Conservation (phyloP, 2,113 vertebrate species). For the Leptosomus discolor region DNA sequence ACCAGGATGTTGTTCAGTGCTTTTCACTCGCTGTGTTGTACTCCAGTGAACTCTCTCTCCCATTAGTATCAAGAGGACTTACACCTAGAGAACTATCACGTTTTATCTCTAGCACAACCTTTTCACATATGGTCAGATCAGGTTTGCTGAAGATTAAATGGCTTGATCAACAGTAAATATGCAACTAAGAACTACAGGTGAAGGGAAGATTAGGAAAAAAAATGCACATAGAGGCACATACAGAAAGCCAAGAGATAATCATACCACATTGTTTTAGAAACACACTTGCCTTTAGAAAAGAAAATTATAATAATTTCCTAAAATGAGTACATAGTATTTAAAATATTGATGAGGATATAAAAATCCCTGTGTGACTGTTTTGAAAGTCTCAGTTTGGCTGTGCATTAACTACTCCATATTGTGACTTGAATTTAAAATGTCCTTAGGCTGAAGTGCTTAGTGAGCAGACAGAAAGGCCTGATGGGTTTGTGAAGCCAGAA, state of each 20-base stretch:
- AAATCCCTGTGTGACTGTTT: not conserved
- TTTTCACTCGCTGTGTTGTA: not conserved
- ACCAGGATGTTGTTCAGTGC: not conserved
- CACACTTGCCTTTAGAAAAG: not conserved
- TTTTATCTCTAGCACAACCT: not conserved
- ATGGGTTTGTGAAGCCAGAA: not conserved
- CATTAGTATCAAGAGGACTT: not conserved
- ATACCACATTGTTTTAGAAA: not conserved
- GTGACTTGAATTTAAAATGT: not conserved
- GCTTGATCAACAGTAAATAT: not conserved
- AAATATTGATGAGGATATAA: not conserved
- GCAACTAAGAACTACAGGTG: not conserved
- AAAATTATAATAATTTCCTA: not conserved
- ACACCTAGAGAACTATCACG: not conserved
- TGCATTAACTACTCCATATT: not conserved
- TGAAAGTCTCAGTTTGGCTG: not conserved
- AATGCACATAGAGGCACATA: not conserved
- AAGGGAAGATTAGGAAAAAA: not conserved
- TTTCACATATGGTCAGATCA: not conserved
- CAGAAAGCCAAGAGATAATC: not conserved
- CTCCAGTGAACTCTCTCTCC: not conserved
- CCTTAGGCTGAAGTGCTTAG: not conserved
- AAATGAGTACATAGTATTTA: not conserved
- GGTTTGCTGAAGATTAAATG: not conserved
- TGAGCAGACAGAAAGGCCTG: not conserved